Conservation (phyloP, 2,888 invertebrate species). For the Lordiphosa andalusiaca region DNA sequence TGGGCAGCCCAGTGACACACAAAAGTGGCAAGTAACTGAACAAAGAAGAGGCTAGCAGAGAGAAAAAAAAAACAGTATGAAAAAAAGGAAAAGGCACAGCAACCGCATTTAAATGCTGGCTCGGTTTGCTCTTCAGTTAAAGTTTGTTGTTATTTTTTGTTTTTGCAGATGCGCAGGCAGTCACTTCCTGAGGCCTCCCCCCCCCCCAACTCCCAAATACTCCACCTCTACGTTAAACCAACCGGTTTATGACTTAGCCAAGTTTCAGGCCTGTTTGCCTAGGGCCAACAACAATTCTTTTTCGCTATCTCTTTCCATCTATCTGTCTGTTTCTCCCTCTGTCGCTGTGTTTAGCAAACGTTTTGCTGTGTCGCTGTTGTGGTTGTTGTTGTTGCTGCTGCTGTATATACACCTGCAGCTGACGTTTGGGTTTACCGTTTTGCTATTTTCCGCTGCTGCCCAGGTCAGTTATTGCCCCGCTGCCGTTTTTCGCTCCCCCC, state of each 20-base stretch:
- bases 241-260: slow-evolving; percentile 66
- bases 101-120: slow-evolving; percentile 63
- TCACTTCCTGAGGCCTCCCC: slow-evolving; percentile 1
- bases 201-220: neutral
- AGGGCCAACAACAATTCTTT: slow-evolving; percentile 50
- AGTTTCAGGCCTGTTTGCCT: slow-evolving; percentile 51
- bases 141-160: slow-evolving; percentile 29
- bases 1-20: slow-evolving; percentile 73
- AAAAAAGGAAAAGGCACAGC: slow-evolving; percentile 28
- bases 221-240: slow-evolving; percentile 24
- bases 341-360: slow-evolving; percentile 37
- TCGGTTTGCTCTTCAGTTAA: slow-evolving; percentile 33
- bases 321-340: slow-evolving; percentile 9
- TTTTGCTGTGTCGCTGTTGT: slow-evolving; percentile 21
- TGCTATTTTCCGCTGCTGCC: slow-evolving; percentile 30
- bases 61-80: neutral
- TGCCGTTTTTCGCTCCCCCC: slow-evolving; percentile 28
- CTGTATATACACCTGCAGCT: slow-evolving; percentile 59
- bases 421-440: slow-evolving; percentile 60
- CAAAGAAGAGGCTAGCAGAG: slow-evolving; percentile 14
- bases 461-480: slow-evolving; percentile 33
- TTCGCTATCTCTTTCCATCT: slow-evolving; percentile 13
- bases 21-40: slow-evolving; percentile 48
- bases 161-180: slow-evolving; percentile 58
- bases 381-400: slow-evolving; percentile 37